Conservation (phyloP, 2,888 invertebrate genomes). For the Temnothorax rugatulus region DNA sequence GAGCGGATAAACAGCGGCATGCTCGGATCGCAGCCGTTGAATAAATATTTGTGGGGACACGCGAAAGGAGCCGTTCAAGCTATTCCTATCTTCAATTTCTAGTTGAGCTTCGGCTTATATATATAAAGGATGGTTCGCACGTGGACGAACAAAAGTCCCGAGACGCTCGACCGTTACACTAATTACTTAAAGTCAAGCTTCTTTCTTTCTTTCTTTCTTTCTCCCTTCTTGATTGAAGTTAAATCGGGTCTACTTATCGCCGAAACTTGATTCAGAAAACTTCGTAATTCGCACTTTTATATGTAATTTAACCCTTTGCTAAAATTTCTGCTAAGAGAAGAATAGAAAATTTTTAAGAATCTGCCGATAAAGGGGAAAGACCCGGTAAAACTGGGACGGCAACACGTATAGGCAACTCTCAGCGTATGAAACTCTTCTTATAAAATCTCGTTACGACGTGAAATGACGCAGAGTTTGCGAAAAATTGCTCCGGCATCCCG, state of each 20-base stretch:
- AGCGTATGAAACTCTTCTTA: slow-evolving; percentile 14
- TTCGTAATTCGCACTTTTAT: neutral
- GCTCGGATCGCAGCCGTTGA: slow-evolving; percentile 78
- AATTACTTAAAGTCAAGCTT: neutral
- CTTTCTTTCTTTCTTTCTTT: neutral
- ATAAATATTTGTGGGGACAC: slow-evolving; percentile 80
- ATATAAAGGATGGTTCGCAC: slow-evolving; percentile 42
- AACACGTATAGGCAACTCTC: slow-evolving; percentile 14
- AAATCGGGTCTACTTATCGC: neutral
- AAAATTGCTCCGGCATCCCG: neutral
- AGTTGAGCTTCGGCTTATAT: slow-evolving; percentile 42
- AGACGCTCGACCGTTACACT: neutral
- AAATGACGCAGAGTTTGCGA: slow-evolving; percentile 10
- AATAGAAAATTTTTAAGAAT: slow-evolving; percentile 22
- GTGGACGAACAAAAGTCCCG: neutral
- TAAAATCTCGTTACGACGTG: slow-evolving; percentile 10
- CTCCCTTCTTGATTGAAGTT: neutral
- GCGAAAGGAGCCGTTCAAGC: slow-evolving; percentile 72
- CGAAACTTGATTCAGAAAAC: neutral
- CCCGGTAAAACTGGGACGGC: slow-evolving; percentile 12
- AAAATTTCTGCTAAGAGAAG: neutral
- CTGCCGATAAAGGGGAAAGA: neutral
- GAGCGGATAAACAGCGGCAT: slow-evolving; percentile 78
- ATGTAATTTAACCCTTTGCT: neutral
- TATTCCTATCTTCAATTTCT: slow-evolving; percentile 79